Evolutionary conservation across 1,140 invertebrate genomes (phyloP), one percentile per base, ranked within the genome.

Genomic region (Drosophila sproati): DNA sequence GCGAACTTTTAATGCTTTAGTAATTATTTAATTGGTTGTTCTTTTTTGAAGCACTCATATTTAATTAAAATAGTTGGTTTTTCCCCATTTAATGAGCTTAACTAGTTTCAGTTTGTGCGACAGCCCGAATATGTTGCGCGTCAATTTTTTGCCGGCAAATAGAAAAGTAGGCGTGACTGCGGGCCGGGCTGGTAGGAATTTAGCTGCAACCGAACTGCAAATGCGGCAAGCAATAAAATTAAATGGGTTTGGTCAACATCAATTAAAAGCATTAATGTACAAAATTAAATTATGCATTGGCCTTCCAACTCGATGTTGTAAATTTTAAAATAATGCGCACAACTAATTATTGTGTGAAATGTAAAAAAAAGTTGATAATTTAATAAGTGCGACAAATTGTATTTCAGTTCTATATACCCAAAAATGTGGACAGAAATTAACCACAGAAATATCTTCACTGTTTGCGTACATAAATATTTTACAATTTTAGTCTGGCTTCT

Each of bases 51-150:
- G 31, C 75, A 5, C 28, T 43, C 52, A 55, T 39, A 68, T 82
- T 87, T 82, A 82, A 82, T 81, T 77, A 73, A 86, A 82, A 74
- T 73, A 62, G 52, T 82, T 79, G 74, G 52, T 77, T 71, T 71
- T 68, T 61, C 20, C 3, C 39, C n/a, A 56, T 72, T 73, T 77
- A 82, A 87, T 87, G 78, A 77, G 79, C 76, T 80, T 66, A 82
- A 82, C 76, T 88, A 82, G 77, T 82, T 73, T 88, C 50, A 55
- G 55, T 69, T 75, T 50, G 56, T 67, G 54, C 64, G 78, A 81
- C 64, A 70, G 52, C 32, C 56, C 45, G 41, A 87, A 82, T 66
- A 72, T 72, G 83, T 68, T 76, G 50, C 37, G 37, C 47, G 39
- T 62, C 29, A 55, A 47, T 28, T 62, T 69, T 77, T 43, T 28